Conservation (phyloP, 2,113 vertebrate species). For the Brachyhypopomus gauderio region DNA sequence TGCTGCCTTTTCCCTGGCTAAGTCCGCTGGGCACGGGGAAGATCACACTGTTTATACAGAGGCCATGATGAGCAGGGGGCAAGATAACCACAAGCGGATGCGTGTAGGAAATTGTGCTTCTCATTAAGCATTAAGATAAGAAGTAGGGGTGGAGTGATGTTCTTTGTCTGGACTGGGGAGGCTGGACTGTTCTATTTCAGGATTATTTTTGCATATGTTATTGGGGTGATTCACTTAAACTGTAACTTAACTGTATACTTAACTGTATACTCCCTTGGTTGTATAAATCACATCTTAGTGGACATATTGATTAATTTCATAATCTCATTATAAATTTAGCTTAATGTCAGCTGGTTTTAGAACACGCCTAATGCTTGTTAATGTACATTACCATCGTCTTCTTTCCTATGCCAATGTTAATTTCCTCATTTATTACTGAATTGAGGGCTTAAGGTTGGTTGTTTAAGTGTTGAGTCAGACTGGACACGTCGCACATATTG, state of each 20-base stretch:
- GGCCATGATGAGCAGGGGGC: not conserved
- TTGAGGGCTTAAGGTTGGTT: not conserved
- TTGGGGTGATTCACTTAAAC: not conserved
- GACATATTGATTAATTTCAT: not conserved
- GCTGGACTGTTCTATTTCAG: not conserved
- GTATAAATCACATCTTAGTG: not conserved
- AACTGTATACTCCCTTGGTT: not conserved
- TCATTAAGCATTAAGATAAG: slow-evolving; percentile 26
- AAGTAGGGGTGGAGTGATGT: not conserved
- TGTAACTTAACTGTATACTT: not conserved
- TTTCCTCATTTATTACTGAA: not conserved
- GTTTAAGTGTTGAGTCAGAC: too few relatives aligned
- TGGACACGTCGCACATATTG: not conserved
- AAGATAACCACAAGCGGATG: slow-evolving; percentile 33
- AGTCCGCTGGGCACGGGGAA: not conserved
- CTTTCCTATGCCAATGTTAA: not conserved
- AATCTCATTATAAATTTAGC: not conserved
- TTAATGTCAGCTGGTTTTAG: not conserved
- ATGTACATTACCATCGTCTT: not conserved
- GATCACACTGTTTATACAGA: slow-evolving; percentile 37
- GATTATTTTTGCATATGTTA: not conserved
- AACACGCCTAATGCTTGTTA: not conserved
- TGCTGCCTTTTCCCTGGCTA: not conserved
- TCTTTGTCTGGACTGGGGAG: too few relatives aligned
- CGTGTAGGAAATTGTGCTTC: slow-evolving; percentile 42